These are phyloP conservation scores for Sparidentex hasta DNA, from an alignment of 2,797 vertebrate species.

Conservation along the genomic window DNA sequence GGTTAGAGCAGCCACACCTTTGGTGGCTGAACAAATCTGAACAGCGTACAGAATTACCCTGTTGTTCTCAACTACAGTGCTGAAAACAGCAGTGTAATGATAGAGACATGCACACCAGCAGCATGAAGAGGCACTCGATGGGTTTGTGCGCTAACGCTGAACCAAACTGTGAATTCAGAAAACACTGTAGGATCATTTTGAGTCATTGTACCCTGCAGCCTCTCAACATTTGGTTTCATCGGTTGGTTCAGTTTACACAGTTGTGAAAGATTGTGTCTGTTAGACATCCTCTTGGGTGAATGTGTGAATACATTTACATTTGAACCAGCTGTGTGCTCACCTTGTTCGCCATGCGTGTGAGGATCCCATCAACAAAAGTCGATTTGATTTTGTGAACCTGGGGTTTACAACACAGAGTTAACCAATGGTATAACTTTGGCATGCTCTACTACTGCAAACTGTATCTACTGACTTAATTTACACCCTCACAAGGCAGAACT, in stretches of 20 bases:
- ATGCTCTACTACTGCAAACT: background rate
- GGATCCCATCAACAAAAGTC: constrained; percentile 92
- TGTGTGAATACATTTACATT: background rate
- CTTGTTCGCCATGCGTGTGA: constrained; percentile 87
- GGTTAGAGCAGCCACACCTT: constrained; percentile 1
- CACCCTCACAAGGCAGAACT: background rate
- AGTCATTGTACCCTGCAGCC: constrained; percentile 11
- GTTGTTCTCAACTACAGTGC: background rate
- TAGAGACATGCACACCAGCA: constrained; percentile 17
- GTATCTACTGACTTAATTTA: background rate
- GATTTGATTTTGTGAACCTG: constrained; percentile 96
- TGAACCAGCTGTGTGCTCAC: constrained; percentile 73
- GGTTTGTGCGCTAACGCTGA: background rate
- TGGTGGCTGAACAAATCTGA: background rate
- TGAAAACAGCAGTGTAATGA: constrained; percentile 2
- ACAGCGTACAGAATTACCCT: background rate
- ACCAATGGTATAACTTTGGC: background rate
- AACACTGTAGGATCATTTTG: constrained; percentile 7
- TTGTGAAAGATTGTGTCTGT: constrained; percentile 2
- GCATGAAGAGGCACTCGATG: constrained; percentile 7
- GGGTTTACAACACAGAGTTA: constrained; percentile 12
- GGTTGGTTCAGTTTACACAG: background rate
- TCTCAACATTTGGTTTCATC: constrained; percentile 16
- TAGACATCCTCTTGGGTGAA: background rate
- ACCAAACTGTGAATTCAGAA: constrained; percentile 11